phyloP scores from a whole-genome alignment of 2,113 vertebrate species.

The Triplophysa siluroides region DNA sequence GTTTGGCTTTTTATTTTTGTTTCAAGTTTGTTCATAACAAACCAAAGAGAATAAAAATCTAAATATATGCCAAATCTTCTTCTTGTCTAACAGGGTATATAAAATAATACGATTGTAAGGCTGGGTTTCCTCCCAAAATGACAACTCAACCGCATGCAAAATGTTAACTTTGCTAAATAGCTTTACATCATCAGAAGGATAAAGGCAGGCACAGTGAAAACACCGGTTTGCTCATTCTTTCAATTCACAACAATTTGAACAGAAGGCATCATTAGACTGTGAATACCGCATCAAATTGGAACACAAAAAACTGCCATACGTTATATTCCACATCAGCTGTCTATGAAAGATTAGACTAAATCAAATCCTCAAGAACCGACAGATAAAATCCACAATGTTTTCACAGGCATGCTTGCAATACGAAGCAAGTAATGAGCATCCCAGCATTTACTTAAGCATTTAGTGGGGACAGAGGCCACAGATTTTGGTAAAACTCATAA shows the following conservation, averaged over 20 bases:
- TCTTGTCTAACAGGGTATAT: not conserved
- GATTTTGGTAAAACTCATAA: constrained; percentile 49
- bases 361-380: constrained; percentile 9
- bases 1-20: not conserved
- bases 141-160: constrained; percentile 5
- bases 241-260: constrained; percentile 34
- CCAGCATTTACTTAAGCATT: constrained; percentile 43
- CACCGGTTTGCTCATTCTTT: constrained; percentile 45
- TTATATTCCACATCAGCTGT: not conserved
- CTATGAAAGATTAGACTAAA: constrained; percentile 3
- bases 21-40: not conserved
- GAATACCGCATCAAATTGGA: constrained; percentile 20
- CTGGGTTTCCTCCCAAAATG: constrained; percentile 14
- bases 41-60: not conserved
- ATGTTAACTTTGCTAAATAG: not conserved
- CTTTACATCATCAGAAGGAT: constrained; percentile 61
- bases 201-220: constrained; percentile 69
- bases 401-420: constrained; percentile 32
- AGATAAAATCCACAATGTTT: constrained; percentile 24
- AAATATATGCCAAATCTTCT: not conserved
- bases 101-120: not conserved
- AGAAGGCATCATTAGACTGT: constrained; percentile 30
- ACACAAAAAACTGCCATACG: not conserved
- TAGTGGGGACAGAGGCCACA: constrained; percentile 53
- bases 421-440: constrained; percentile 10